Percentiles rank a stretch among this genome's conserved stretches.
phyloP scores from a whole-genome alignment of 2,888 invertebrate species.

The Nezara viridula region DNA sequence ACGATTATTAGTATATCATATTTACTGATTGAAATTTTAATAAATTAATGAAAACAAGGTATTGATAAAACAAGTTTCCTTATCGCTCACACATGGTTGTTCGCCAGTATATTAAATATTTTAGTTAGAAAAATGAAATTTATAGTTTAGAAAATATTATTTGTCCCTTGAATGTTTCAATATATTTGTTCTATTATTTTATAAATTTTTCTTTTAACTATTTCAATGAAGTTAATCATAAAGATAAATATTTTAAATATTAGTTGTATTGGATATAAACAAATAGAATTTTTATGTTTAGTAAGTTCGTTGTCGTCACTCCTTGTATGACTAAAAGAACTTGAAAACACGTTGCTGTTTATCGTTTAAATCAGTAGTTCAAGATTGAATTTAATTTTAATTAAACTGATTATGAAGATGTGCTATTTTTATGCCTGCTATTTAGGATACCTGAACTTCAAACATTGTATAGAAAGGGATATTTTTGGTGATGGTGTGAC shows the following conservation, averaged over 20 bases:
- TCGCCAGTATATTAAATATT: neutral
- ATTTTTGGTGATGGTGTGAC: neutral
- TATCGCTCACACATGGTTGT: conserved; percentile 43
- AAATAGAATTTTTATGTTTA: neutral
- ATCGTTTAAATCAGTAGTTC: neutral
- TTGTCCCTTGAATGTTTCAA: neutral
- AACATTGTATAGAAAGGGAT: neutral
- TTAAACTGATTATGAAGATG: neutral
- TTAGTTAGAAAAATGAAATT: neutral
- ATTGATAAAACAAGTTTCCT: neutral
- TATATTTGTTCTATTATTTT: neutral
- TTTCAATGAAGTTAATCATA: neutral
- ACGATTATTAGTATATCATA: neutral
- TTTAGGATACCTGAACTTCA: neutral
- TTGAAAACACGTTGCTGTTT: neutral
- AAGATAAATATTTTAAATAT: neutral
- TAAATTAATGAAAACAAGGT: neutral
- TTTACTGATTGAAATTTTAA: neutral
- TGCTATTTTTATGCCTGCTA: neutral
- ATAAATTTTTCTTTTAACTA: neutral
- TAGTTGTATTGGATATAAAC: neutral
- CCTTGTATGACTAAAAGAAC: neutral
- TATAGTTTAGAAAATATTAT: neutral
- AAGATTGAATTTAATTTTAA: neutral
- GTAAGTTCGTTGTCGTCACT: neutral